A percentile compares a stretch with the other conserved stretches of the same genome.
Evolutionary conservation across 2,888 invertebrate genomes (phyloP).

Genomic region (Cosmia trapezina): DNA sequence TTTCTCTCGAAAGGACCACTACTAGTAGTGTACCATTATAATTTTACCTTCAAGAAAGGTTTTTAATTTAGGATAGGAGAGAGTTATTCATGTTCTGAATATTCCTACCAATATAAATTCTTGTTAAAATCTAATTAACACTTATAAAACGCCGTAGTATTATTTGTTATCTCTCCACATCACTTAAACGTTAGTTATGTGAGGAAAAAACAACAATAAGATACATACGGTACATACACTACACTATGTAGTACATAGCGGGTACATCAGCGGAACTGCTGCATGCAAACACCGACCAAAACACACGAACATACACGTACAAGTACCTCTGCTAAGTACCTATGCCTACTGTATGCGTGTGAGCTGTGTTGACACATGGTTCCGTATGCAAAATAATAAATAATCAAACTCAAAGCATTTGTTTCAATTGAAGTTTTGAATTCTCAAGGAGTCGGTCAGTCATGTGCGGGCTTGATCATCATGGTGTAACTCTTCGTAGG

Average conservation of each 20-base stretch:
- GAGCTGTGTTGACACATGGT: not conserved
- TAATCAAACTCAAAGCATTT: too few relatives aligned
- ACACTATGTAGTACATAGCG: not conserved
- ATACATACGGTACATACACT: slow-evolving; percentile 13
- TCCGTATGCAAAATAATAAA: too few relatives aligned
- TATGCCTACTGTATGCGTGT: not conserved
- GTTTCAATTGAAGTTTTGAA: too few relatives aligned
- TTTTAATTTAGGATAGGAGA: too few relatives aligned
- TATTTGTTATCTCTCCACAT: slow-evolving; percentile 53
- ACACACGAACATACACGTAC: slow-evolving; percentile 36
- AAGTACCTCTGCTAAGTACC: too few relatives aligned
- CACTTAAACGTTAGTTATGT: slow-evolving; percentile 43
- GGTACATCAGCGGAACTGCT: slow-evolving; percentile 36
- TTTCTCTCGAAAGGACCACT: too few relatives aligned
- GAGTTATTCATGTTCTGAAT: too few relatives aligned
- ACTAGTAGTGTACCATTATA: too few relatives aligned
- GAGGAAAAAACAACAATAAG: slow-evolving; percentile 51
- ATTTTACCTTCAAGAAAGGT: too few relatives aligned
- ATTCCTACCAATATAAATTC: slow-evolving; percentile 10
- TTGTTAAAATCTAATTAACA: slow-evolving; percentile 48
- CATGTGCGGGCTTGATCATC: too few relatives aligned
- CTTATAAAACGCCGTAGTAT: slow-evolving; percentile 40
- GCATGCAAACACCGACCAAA: slow-evolving; percentile 49
- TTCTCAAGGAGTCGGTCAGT: too few relatives aligned
- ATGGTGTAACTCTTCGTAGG: too few relatives aligned